Evolutionary conservation across 2,113 vertebrate genomes (phyloP).

Genomic region (Aptenodytes forsteri): DNA sequence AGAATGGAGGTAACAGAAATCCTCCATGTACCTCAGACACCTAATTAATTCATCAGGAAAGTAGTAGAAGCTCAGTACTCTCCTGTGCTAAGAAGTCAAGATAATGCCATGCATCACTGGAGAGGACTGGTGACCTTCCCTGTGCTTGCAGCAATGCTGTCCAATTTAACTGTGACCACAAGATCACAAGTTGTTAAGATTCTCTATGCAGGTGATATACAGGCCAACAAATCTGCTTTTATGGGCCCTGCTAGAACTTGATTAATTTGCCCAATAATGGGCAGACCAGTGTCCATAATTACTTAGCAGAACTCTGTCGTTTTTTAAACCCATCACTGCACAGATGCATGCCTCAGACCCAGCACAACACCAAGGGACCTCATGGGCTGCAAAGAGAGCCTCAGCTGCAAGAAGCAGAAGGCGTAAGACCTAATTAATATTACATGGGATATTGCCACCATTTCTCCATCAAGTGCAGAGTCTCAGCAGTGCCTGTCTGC

Average conservation of each 20-base stretch:
- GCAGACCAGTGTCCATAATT: background rate
- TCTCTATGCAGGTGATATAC: background rate
- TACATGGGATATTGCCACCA: background rate
- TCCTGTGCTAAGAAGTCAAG: background rate
- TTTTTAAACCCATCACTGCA: background rate
- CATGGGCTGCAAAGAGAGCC: background rate
- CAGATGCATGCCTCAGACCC: background rate
- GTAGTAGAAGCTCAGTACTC: background rate
- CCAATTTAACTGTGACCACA: background rate
- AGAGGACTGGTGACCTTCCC: background rate
- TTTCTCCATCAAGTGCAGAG: background rate
- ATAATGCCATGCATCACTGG: background rate
- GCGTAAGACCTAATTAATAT: background rate
- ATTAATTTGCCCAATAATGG: background rate
- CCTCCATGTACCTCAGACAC: background rate
- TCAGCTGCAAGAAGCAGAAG: background rate
- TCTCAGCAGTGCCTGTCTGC: background rate
- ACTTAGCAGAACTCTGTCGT: background rate
- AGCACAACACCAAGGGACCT: background rate
- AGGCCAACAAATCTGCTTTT: background rate
- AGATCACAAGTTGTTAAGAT: background rate
- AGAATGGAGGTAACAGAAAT: background rate
- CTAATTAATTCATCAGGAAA: background rate
- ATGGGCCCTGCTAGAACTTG: background rate
- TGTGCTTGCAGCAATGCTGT: background rate